These are phyloP conservation scores for Mustela nigripes DNA, from an alignment of 2,113 vertebrate species.

Conservation along the genomic window DNA sequence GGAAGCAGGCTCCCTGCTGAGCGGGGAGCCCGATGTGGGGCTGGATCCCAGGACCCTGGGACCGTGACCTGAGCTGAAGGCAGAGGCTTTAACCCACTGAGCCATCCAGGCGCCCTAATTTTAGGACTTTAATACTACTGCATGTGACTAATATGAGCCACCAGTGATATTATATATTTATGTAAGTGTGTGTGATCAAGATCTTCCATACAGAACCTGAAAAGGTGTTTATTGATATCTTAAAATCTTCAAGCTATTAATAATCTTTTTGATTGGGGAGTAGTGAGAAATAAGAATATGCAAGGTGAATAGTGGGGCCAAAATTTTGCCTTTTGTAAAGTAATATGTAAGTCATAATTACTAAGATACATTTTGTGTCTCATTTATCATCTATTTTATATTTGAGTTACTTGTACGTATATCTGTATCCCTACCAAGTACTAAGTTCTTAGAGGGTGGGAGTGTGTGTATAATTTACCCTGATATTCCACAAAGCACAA, in stretches of 20 bases:
- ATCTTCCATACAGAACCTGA: not conserved
- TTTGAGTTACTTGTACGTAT: not conserved
- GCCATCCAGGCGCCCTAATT: not conserved
- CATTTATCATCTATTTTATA: not conserved
- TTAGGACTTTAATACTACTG: not conserved
- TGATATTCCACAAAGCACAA: not conserved
- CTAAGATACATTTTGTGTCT: not conserved
- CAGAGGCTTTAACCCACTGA: no score
- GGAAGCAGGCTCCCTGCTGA: no score
- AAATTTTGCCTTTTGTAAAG: constrained; percentile 12
- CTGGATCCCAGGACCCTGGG: no score
- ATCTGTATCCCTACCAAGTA: not conserved
- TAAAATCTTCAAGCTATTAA: not conserved
- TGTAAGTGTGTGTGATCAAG: not conserved
- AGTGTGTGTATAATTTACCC: not conserved
- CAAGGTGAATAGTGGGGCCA: not conserved
- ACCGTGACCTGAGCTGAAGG: no score
- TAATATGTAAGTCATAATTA: not conserved
- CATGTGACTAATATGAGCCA: not conserved
- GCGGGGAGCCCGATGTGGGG: no score
- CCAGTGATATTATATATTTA: not conserved
- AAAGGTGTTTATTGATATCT: not conserved
- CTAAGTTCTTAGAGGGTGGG: not conserved
- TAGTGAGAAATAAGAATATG: not conserved
- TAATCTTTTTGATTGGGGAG: not conserved